Evolutionary conservation across 2,797 vertebrate genomes (phyloP).

Genomic region (Acrossocheilus wenchowensis): DNA sequence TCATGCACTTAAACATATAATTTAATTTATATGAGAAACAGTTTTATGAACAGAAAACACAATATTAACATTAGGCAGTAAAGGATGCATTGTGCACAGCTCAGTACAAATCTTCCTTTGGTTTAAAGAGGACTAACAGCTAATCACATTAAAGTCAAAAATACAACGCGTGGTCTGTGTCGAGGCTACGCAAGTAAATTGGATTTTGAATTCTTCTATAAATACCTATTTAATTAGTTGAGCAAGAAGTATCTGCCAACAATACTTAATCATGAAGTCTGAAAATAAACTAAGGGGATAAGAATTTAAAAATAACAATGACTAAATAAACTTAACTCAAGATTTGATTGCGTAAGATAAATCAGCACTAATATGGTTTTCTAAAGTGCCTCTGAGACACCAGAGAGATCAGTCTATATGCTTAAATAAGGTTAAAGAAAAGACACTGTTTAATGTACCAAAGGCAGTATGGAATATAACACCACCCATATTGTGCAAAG

Average conservation of each 20-base stretch:
- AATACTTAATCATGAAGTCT: slow-evolving; percentile 17
- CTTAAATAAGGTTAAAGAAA: slow-evolving; percentile 2
- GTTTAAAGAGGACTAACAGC: slow-evolving; percentile 68
- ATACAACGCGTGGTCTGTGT: slow-evolving; percentile 2
- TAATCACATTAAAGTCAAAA: slow-evolving; percentile 73
- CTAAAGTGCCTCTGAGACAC: background rate
- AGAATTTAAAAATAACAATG: slow-evolving; percentile 4
- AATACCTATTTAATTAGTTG: slow-evolving; percentile 30
- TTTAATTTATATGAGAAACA: background rate
- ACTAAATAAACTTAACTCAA: background rate
- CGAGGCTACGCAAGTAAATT: slow-evolving; percentile 6
- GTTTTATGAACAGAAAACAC: background rate
- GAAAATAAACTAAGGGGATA: slow-evolving; percentile 26
- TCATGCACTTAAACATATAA: background rate
- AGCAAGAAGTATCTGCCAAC: background rate
- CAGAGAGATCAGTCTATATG: background rate
- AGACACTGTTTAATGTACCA: slow-evolving; percentile 6
- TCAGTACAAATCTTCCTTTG: slow-evolving; percentile 27
- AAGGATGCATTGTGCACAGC: background rate
- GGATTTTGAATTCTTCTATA: slow-evolving; percentile 20
- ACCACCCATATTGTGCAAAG: background rate
- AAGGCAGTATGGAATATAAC: background rate
- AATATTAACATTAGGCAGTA: background rate
- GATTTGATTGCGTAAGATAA: background rate
- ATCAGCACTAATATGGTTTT: background rate